Base-by-base conservation (phyloP, 2,113 vertebrate genomes). In the Alouatta palliata region DNA sequence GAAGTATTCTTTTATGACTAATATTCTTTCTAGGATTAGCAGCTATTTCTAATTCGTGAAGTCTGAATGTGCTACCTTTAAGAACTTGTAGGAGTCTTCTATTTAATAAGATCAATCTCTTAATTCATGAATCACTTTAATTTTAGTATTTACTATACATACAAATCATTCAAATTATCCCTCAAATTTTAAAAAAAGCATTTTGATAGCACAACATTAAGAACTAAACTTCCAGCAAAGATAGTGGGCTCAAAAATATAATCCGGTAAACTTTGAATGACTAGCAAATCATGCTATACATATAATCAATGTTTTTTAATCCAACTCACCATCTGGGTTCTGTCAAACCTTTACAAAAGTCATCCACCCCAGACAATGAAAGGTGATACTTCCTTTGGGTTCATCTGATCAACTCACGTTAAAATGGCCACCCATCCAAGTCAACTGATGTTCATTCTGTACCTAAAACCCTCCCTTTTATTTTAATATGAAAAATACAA, bases 31-130 rank as follows among this genome's bases (percentile, higher is more conserved):
- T 73, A 91, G 49, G 75, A 71, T 80, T 93, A 83, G 71, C 75
- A 76, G 87, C 89, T 76, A 66, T 82, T 92, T 97, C 45, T 92
- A 92, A 95, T 93, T 95, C 73, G 95, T 91, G 37, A 96, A 80
- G 25, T 86, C 92, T 70, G 49, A 89, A 66, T 56, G 56, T 52
- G 45, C 80, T 40, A 47, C 61, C 32, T 90, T 77, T 25, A 73
- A 87, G 58, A 86, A 95, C 52, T 75, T 95, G 37, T 19, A 47
- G n/a, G 37, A 73, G 37, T 90, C 19, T 87, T 87, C 56, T 61
- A 52, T 40, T 88, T 87, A 81, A 68, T 71, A 86, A 93, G 45
- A 58, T 75, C 35, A 54, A 47, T 35, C 47, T 87, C 92, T 89
- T 80, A 81, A 91, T 81, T 58, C 52, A 43, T 45, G 4, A 86